Percentiles rank a stretch among this genome's conserved stretches.
These are phyloP conservation scores for Loripinus fragilis DNA, from an alignment of 2,888 invertebrate species.

Conservation along the genomic window DNA sequence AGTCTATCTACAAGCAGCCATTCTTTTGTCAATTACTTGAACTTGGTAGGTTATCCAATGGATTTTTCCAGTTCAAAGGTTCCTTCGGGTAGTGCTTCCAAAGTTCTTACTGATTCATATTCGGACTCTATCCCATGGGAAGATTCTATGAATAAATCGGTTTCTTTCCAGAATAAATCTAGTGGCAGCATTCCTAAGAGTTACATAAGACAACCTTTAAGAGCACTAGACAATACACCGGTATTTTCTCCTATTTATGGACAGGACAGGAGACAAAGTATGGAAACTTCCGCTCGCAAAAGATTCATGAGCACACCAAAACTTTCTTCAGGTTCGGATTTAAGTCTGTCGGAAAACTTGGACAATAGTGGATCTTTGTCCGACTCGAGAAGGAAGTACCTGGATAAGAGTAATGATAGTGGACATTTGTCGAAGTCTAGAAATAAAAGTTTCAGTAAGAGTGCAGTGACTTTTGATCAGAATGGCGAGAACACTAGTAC, in stretches of 20 bases:
- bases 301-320: slow-evolving; percentile 62
- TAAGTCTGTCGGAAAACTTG: slow-evolving; percentile 24
- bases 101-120: slow-evolving; percentile 39
- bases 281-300: slow-evolving; percentile 31
- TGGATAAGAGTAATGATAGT: not conserved
- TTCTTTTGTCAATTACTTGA: slow-evolving; percentile 44
- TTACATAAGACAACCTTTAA: slow-evolving; percentile 60
- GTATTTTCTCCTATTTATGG: slow-evolving; percentile 68
- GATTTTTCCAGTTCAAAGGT: slow-evolving; percentile 40
- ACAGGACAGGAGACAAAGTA: slow-evolving; percentile 24
- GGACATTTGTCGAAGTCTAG: not conserved
- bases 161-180: slow-evolving; percentile 26
- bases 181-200: slow-evolving; percentile 20
- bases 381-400: slow-evolving; percentile 20
- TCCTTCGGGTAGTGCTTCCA: slow-evolving; percentile 22
- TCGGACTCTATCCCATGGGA: slow-evolving; percentile 61
- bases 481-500: slow-evolving; percentile 47
- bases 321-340: slow-evolving; percentile 37
- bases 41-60: slow-evolving; percentile 43
- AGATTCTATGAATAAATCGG: slow-evolving; percentile 42
- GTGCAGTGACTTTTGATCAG: slow-evolving; percentile 3
- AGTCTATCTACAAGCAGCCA: slow-evolving; percentile 22
- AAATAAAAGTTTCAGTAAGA: too few relatives aligned
- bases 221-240: slow-evolving; percentile 70
- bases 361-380: slow-evolving; percentile 11